A percentile compares a stretch with the other conserved stretches of the same genome.
Evolutionary conservation across 2,888 invertebrate species (phyloP).

Genomic region (Melieria crassipennis): DNA sequence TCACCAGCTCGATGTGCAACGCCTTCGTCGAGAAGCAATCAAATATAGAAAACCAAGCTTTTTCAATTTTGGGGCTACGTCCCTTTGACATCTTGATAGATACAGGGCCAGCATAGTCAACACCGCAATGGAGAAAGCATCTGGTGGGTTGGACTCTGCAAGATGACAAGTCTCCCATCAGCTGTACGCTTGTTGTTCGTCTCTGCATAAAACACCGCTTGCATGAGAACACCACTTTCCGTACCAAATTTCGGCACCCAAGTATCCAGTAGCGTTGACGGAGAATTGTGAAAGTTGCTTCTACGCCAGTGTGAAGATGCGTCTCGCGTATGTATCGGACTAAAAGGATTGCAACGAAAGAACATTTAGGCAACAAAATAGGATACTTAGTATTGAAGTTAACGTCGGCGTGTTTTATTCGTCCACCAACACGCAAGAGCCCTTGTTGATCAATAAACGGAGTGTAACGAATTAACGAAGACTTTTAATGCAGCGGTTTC

Average conservation of each 20-base stretch:
- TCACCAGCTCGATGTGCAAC: conserved; percentile 23
- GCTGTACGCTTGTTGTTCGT: conserved; percentile 21
- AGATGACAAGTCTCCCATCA: conserved; percentile 33
- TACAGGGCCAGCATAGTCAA: conserved; percentile 9
- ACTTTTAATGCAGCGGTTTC: too few species aligned
- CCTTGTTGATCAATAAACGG: too few species aligned
- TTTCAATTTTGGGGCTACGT: conserved; percentile 18
- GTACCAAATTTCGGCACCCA: conserved; percentile 29
- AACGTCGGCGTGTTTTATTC: neutral
- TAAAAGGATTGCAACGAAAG: conserved; percentile 16
- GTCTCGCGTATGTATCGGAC: conserved; percentile 22
- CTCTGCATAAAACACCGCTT: conserved; percentile 31
- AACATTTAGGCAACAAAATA: neutral
- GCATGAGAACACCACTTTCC: conserved; percentile 33
- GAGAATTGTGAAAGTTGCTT: conserved; percentile 24
- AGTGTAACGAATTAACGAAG: too few species aligned
- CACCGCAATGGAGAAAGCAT: too few species aligned
- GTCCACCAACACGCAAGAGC: too few species aligned
- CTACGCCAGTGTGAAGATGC: conserved; percentile 30
- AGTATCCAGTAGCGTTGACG: conserved; percentile 34
- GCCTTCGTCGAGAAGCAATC: conserved; percentile 28
- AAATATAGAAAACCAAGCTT: conserved; percentile 33
- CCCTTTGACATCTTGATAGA: conserved; percentile 20
- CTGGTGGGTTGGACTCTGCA: too few species aligned
- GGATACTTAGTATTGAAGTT: neutral